These are phyloP conservation scores for Saimiri boliviensis DNA, from an alignment of 2,113 vertebrate genomes.

Conservation along the genomic window DNA sequence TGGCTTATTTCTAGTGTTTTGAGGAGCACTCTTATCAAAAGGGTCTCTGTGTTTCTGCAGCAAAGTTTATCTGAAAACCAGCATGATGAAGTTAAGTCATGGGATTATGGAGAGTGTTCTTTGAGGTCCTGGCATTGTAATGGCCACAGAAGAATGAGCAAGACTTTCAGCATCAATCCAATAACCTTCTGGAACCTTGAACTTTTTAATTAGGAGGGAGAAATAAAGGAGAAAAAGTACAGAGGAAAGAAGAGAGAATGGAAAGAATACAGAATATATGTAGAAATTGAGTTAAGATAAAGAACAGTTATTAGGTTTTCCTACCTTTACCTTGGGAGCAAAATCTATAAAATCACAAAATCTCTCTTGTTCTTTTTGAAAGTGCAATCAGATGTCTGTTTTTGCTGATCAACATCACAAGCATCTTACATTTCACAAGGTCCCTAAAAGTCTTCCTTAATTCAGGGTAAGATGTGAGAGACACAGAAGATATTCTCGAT, in stretches of 20 bases:
- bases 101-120: neutral
- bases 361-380: constrained; percentile 58
- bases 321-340: constrained; percentile 56
- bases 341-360: constrained; percentile 50
- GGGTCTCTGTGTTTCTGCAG: neutral
- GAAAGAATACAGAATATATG: neutral
- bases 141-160: neutral
- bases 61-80: neutral
- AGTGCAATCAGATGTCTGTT: constrained; percentile 69
- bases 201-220: constrained; percentile 59
- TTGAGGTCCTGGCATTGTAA: neutral
- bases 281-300: constrained; percentile 28
- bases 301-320: constrained; percentile 31
- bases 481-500: constrained; percentile 67
- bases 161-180: neutral
- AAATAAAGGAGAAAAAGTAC: neutral
- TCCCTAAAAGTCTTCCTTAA: constrained; percentile 77
- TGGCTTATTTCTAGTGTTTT: neutral
- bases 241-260: neutral
- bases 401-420: constrained; percentile 71
- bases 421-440: constrained; percentile 72
- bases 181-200: constrained; percentile 1
- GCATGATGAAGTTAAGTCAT: neutral
- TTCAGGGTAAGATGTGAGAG: constrained; percentile 78
- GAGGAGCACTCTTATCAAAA: constrained; percentile 18